A percentile compares a stretch with the other conserved stretches of the same genome.
Conservation (phyloP, 2,113 vertebrate species). For the Promerops cafer region DNA sequence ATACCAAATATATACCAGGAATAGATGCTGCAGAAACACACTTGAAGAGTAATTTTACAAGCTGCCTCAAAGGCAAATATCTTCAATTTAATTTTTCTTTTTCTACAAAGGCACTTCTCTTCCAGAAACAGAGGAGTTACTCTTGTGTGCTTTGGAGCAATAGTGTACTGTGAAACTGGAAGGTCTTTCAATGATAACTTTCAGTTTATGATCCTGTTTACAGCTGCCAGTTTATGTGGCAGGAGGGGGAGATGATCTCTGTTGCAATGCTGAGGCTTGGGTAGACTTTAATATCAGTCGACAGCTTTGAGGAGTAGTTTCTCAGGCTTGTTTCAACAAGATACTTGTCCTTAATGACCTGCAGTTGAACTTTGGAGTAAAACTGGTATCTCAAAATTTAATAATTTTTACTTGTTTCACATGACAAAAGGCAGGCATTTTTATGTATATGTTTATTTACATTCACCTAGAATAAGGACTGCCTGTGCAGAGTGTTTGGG, state of each 20-base stretch:
- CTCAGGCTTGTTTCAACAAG: neutral
- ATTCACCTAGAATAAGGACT: neutral
- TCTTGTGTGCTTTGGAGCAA: fast-evolving
- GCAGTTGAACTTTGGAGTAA: neutral
- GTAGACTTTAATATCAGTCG: fast-evolving
- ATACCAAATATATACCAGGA: neutral
- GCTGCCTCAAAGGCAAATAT: neutral
- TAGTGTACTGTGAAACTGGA: neutral
- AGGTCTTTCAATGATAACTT: neutral
- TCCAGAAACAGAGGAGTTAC: neutral
- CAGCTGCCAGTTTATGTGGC: neutral
- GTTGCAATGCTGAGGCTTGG: neutral
- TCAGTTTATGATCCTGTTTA: neutral
- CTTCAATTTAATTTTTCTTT: neutral
- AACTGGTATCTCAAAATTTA: neutral
- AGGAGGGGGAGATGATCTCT: neutral
- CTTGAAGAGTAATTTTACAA: neutral
- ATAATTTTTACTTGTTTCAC: neutral
- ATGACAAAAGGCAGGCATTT: neutral
- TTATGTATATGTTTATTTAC: neutral
- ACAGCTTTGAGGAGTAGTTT: neutral
- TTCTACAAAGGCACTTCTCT: neutral
- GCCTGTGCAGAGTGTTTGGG: neutral
- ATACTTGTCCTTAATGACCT: neutral
- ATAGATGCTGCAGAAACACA: neutral